Conservation (phyloP, 2,888 invertebrate species). For the Ashinkailepas kermadecensis region DNA sequence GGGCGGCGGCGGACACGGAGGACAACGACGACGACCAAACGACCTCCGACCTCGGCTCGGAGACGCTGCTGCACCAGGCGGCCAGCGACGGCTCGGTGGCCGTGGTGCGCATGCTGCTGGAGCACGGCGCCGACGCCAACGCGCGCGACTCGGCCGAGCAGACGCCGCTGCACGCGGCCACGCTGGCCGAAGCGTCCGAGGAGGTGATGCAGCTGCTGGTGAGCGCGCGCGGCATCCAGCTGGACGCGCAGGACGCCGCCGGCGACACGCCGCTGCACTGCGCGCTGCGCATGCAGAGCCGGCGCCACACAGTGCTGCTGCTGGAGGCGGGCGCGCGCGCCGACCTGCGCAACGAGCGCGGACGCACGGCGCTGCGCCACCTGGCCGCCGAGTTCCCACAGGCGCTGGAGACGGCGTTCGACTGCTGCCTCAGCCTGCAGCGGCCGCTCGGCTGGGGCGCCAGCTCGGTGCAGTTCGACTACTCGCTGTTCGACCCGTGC, state of each 20-base stretch:
- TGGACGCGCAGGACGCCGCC: conserved; percentile 1
- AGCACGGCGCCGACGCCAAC: neutral
- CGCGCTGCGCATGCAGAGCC: neutral
- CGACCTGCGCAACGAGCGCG: conserved; percentile 24
- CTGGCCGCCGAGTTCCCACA: conserved; percentile 26
- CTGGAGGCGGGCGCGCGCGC: conserved; percentile 12
- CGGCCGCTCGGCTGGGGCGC: conserved; percentile 5
- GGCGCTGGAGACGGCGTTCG: conserved; percentile 30
- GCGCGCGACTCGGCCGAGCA: neutral
- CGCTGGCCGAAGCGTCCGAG: neutral
- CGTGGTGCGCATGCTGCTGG: neutral
- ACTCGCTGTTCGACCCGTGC: conserved; percentile 13
- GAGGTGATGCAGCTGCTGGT: neutral
- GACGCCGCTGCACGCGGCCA: conserved; percentile 14
- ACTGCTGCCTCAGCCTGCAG: neutral
- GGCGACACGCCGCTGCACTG: conserved; percentile 12
- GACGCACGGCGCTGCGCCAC: conserved; percentile 26
- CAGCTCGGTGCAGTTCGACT: neutral
- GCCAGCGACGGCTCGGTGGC: neutral
- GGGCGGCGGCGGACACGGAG: neutral
- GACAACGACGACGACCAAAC: neutral
- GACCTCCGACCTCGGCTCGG: conserved; percentile 3
- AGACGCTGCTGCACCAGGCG: conserved; percentile 13
- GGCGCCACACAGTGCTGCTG: neutral
- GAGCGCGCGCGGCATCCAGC: neutral